phyloP scores from a whole-genome alignment of 2,888 invertebrate species.

The Lasioglossum morio region DNA sequence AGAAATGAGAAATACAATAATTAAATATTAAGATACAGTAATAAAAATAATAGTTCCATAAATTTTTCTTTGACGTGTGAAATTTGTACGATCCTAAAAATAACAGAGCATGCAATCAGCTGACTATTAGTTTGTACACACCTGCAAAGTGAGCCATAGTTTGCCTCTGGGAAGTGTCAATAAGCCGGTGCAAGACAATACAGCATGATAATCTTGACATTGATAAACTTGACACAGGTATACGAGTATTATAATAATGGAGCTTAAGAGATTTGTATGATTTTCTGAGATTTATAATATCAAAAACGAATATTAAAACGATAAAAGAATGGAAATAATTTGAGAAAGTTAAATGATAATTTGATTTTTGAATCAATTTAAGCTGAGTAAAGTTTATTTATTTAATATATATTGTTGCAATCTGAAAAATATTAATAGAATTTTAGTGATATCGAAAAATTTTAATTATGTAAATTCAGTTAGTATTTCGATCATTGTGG shows the following conservation, averaged over 20 bases:
- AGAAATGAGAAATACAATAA: not conserved
- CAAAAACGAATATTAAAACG: no score
- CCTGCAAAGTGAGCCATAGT: not conserved
- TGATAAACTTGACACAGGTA: not conserved
- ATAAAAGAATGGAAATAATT: no score
- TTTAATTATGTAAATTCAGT: not conserved
- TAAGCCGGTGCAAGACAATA: not conserved
- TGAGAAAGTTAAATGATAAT: not conserved
- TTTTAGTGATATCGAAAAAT: not conserved
- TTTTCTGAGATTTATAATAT: not conserved
- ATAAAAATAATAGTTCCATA: not conserved
- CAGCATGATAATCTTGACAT: not conserved
- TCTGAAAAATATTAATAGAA: not conserved
- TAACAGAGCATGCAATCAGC: not conserved
- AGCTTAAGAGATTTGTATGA: not conserved
- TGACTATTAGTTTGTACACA: not conserved
- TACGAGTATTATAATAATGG: not conserved
- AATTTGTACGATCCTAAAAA: not conserved
- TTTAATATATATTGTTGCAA: no score
- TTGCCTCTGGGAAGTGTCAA: not conserved
- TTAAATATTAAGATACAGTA: not conserved
- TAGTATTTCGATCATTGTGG: not conserved
- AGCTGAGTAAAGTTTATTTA: not conserved
- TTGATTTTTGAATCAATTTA: not conserved
- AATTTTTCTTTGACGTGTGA: not conserved